Conservation (phyloP, 2,113 vertebrate species). For the Heterotilapia buettikoferi region DNA sequence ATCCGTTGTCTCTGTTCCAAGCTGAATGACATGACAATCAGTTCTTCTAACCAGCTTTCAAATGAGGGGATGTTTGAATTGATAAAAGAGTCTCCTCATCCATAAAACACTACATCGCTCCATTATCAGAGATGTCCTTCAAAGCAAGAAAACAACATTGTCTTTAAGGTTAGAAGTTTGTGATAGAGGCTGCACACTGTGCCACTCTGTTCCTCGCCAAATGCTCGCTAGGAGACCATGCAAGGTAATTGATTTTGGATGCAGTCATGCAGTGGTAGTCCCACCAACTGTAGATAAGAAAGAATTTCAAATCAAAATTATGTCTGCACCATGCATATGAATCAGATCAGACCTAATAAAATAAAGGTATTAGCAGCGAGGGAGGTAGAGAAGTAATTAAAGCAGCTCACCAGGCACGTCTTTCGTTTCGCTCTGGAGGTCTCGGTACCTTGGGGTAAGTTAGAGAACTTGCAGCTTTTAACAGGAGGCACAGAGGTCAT, state of each 20-base stretch:
- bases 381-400: constrained; percentile 65
- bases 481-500: constrained; percentile 26
- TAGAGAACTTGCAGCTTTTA: constrained; percentile 12
- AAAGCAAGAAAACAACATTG: constrained; percentile 35
- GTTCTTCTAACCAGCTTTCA: constrained; percentile 17
- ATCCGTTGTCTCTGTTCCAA: neutral
- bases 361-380: constrained; percentile 63
- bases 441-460: constrained; percentile 20
- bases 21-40: constrained; percentile 16
- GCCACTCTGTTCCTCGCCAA: constrained; percentile 24
- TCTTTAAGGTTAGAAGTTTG: constrained; percentile 62
- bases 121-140: constrained; percentile 50
- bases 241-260: constrained; percentile 72
- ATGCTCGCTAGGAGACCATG: constrained; percentile 52
- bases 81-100: constrained; percentile 26
- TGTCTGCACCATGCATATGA: constrained; percentile 61
- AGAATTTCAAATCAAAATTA: constrained; percentile 63
- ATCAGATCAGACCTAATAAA: constrained; percentile 67
- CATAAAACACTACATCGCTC: constrained; percentile 23
- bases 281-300: constrained; percentile 54
- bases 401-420: constrained; percentile 44
- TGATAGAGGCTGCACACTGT: constrained; percentile 5
- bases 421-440: constrained; percentile 39
- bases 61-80: constrained; percentile 7
- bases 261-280: constrained; percentile 62